phyloP scores from a whole-genome alignment of 2,888 invertebrate species.

The Branchellion lobata region DNA sequence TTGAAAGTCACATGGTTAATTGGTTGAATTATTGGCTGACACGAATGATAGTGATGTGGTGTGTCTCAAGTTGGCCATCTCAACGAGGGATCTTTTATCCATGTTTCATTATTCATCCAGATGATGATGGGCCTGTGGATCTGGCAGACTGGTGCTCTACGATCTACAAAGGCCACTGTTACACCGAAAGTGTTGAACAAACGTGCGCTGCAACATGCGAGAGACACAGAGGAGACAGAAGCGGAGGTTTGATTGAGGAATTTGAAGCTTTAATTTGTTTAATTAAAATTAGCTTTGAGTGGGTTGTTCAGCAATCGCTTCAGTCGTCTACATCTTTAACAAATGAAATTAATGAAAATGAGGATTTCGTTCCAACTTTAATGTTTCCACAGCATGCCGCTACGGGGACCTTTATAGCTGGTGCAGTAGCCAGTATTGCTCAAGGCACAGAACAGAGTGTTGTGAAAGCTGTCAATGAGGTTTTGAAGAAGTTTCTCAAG shows the following conservation, averaged over 20 bases:
- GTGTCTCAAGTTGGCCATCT: too few species aligned
- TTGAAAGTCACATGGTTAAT: background rate
- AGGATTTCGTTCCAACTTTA: background rate
- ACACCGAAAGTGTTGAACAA: conserved; percentile 11
- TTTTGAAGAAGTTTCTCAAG: too few species aligned
- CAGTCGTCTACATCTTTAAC: background rate
- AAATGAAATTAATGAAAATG: background rate
- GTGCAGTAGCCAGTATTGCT: conserved; percentile 35
- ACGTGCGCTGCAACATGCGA: conserved; percentile 45
- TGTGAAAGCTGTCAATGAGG: conserved; percentile 32
- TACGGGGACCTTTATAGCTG: conserved; percentile 45
- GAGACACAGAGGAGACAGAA: background rate
- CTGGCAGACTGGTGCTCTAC: conserved; percentile 17
- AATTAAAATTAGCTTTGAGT: background rate
- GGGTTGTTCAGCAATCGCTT: background rate
- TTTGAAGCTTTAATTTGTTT: background rate
- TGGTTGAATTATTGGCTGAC: too few species aligned
- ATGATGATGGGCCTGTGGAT: background rate
- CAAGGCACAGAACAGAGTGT: conserved; percentile 29
- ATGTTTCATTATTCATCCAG: too few species aligned
- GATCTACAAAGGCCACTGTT: conserved; percentile 35
- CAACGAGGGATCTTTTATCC: too few species aligned
- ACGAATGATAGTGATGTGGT: too few species aligned
- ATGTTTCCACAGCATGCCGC: conserved; percentile 13
- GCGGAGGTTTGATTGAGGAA: conserved; percentile 6